Evolutionary conservation across 2,797 vertebrate species (phyloP), one percentile per base, ranked within the genome.

Genomic region (Alectoris magna): DNA sequence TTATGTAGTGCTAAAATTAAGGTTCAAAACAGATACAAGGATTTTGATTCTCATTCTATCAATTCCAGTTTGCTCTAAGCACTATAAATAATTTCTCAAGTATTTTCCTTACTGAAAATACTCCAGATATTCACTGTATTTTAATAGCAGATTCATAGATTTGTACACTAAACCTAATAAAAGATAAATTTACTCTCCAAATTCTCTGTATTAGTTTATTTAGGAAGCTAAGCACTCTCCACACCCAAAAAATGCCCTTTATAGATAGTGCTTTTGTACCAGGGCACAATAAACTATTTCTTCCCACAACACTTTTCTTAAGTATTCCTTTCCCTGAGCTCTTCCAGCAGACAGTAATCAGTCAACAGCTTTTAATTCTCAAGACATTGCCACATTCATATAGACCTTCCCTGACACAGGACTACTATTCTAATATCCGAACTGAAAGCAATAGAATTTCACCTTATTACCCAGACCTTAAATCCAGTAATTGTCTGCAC

Each of bases 1-100:
- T 43, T 10, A 18, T 76, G 36, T 36, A 51, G 15, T 5, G 6
- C 5, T 63, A 48, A 68, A 73, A 43, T 6, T 3, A 29, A 67
- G 3, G 8, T 29, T n/a, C 62, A 7, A 62, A 79, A 76, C 11
- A 1, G 1, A n/a, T 63, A 36, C 56, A 59, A 29, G 0, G 1
- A 31, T 1, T 44, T 14, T 8, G 3, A 46, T 22, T 43, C 36
- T 4, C 27, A 21, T 39, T 4, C 23, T 60, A 41, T 41, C 5
- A 41, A 29, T 41, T 63, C 27, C 27, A 21, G 17, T 43, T 29
- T 31, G 11, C n/a, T 59, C 21, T 36, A 34, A 59, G n/a, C n/a
- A 59, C 8, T 41, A 29, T 23, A 41, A 62, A 11, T 17, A 11
- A 18, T 29, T 41, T 29, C 26, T 18, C 7, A 41, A 63, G 62